Evolutionary conservation across 2,888 invertebrate genomes (phyloP).

Genomic region (Gastracanthus pulcherrimus): DNA sequence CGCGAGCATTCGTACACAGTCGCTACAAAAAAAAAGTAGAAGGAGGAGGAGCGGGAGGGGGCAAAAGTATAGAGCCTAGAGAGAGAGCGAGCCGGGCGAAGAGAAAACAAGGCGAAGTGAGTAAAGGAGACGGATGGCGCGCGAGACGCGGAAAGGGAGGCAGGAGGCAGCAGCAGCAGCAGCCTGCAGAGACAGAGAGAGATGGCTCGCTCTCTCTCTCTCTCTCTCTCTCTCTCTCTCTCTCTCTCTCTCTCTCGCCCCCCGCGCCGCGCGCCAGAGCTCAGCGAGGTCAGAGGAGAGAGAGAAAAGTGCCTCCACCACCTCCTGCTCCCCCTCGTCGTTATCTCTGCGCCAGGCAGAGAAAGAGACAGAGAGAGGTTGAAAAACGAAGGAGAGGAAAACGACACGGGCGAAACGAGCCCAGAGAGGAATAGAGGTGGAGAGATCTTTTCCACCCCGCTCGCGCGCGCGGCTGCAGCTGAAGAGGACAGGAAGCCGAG

Average conservation of each 20-base stretch:
- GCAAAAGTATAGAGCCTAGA: neutral
- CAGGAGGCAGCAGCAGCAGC: neutral
- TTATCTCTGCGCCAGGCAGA: slow-evolving; percentile 35
- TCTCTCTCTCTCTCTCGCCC: slow-evolving; percentile 40
- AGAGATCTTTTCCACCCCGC: slow-evolving; percentile 32
- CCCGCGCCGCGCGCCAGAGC: no score
- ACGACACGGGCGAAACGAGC: neutral
- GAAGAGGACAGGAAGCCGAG: slow-evolving; percentile 16
- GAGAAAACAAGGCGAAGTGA: slow-evolving; percentile 39
- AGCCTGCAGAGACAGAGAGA: slow-evolving; percentile 23
- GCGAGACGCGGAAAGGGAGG: slow-evolving; percentile 18
- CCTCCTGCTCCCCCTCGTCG: slow-evolving; percentile 24
- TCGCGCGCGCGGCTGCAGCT: neutral
- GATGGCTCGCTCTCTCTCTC: no score
- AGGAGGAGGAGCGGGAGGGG: neutral
- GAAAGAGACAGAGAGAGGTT: slow-evolving; percentile 10
- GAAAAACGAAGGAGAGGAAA: slow-evolving; percentile 35
- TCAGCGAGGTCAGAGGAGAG: slow-evolving; percentile 44
- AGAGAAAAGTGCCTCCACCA: slow-evolving; percentile 19
- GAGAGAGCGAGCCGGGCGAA: neutral
- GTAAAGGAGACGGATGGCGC: slow-evolving; percentile 57
- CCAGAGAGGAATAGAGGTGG: neutral
- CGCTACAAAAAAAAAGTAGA: neutral
- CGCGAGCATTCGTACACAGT: neutral
- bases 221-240: neutral